Percentiles rank a stretch among this genome's conserved stretches.
These are phyloP conservation scores for Bedellia somnulentella DNA, from an alignment of 2,888 invertebrate genomes.

Conservation along the genomic window DNA sequence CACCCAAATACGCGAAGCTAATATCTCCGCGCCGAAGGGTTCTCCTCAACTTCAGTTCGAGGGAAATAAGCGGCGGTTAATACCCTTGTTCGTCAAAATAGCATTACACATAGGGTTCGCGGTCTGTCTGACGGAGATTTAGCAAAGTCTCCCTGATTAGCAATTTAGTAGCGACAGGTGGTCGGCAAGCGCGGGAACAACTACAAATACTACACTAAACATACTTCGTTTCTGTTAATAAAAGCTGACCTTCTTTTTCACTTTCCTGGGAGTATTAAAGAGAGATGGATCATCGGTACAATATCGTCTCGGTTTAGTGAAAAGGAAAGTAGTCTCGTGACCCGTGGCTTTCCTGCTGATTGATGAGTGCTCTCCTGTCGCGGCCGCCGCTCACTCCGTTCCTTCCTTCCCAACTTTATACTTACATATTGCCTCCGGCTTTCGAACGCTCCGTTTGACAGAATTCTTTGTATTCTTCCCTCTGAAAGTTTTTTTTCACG, in stretches of 20 bases:
- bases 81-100: constrained; percentile 45
- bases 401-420: constrained; percentile 20
- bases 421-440: constrained; percentile 8
- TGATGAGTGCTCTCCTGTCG: constrained; percentile 24
- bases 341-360: constrained; percentile 38
- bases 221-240: too few relatives aligned
- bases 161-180: constrained; percentile 54
- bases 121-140: constrained; percentile 47
- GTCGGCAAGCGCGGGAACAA: too few relatives aligned
- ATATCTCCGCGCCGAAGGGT: too few relatives aligned
- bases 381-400: constrained; percentile 17
- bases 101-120: constrained; percentile 27
- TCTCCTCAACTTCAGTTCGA: too few relatives aligned
- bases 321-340: constrained; percentile 23
- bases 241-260: too few relatives aligned
- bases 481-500: too few relatives aligned
- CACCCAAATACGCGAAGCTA: too few relatives aligned
- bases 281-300: too few relatives aligned
- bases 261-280: too few relatives aligned
- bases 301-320: too few relatives aligned
- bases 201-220: too few relatives aligned
- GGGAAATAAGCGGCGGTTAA: constrained; percentile 21
- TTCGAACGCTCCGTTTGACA: constrained; percentile 2
- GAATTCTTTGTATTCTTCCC: too few relatives aligned
- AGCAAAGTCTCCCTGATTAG: constrained; percentile 56